A percentile compares a stretch with the other conserved stretches of the same genome.
Conservation (phyloP, 2,888 invertebrate species). For the Drosophila anceps region DNA sequence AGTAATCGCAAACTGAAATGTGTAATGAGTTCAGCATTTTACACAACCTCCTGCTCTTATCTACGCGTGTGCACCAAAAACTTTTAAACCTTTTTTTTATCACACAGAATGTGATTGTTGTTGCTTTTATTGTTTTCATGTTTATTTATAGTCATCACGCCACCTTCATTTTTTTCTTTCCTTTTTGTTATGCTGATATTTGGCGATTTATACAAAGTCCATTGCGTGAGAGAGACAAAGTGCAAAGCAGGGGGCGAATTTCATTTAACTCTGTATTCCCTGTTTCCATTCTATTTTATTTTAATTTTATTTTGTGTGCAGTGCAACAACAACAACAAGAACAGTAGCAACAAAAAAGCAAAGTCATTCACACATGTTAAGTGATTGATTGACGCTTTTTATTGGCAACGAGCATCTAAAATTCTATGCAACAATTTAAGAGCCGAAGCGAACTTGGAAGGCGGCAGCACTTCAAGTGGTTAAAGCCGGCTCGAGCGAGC, state of each 20-base stretch:
- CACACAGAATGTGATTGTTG: conserved; percentile 39
- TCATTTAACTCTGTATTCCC: conserved; percentile 62
- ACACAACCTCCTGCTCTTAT: conserved; percentile 3
- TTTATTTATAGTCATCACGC: conserved; percentile 75
- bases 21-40: not conserved
- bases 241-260: conserved; percentile 10
- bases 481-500: conserved; percentile 7
- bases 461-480: conserved; percentile 12
- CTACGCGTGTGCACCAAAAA: conserved; percentile 9
- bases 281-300: conserved; percentile 9
- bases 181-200: conserved; percentile 36
- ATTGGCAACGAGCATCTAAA: conserved; percentile 18
- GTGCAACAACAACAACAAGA: conserved; percentile 8
- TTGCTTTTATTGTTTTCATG: conserved; percentile 57
- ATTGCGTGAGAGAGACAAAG: conserved; percentile 10
- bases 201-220: conserved; percentile 30
- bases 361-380: conserved; percentile 27
- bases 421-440: conserved; percentile 30
- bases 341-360: not conserved
- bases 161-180: conserved; percentile 45
- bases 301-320: conserved; percentile 22
- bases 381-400: conserved; percentile 42
- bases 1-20: not conserved
- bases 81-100: conserved; percentile 50
- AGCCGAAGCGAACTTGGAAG: not conserved